These are phyloP conservation scores for Mongoloraphidia duomilia DNA, from an alignment of 2,888 invertebrate genomes.

Conservation along the genomic window DNA sequence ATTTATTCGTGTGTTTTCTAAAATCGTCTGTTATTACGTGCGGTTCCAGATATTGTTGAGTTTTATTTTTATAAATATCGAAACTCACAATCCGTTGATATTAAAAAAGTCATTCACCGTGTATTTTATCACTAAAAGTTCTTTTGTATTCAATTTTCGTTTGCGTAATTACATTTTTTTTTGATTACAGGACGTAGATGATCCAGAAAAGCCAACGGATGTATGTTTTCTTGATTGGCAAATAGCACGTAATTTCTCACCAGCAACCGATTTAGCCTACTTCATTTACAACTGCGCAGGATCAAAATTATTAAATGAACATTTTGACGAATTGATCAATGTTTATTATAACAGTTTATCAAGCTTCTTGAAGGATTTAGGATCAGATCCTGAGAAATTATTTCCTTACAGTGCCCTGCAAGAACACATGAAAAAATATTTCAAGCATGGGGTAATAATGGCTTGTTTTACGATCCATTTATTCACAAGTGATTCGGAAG, in stretches of 20 bases:
- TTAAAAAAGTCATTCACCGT: too few relatives aligned
- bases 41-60: too few relatives aligned
- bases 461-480: constrained; percentile 17
- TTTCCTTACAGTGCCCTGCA: constrained; percentile 20
- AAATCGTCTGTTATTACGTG: too few relatives aligned
- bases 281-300: constrained; percentile 22
- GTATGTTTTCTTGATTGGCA: constrained; percentile 21
- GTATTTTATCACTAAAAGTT: too few relatives aligned
- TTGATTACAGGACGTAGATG: constrained; percentile 4
- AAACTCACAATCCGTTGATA: too few relatives aligned
- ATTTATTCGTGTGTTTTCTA: too few relatives aligned
- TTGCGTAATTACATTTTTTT: not conserved
- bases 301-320: constrained; percentile 17
- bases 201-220: constrained; percentile 15
- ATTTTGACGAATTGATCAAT: constrained; percentile 20
- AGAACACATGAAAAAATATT: constrained; percentile 20
- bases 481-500: constrained; percentile 16
- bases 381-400: constrained; percentile 17
- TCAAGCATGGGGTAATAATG: constrained; percentile 18
- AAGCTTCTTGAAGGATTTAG: constrained; percentile 15
- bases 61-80: too few relatives aligned
- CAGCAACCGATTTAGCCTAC: constrained; percentile 23
- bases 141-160: too few relatives aligned
- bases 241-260: constrained; percentile 17
- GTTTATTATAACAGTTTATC: constrained; percentile 22